These are phyloP conservation scores for Chlorodrepanis virens DNA, from an alignment of 2,113 vertebrate genomes.

Conservation along the genomic window DNA sequence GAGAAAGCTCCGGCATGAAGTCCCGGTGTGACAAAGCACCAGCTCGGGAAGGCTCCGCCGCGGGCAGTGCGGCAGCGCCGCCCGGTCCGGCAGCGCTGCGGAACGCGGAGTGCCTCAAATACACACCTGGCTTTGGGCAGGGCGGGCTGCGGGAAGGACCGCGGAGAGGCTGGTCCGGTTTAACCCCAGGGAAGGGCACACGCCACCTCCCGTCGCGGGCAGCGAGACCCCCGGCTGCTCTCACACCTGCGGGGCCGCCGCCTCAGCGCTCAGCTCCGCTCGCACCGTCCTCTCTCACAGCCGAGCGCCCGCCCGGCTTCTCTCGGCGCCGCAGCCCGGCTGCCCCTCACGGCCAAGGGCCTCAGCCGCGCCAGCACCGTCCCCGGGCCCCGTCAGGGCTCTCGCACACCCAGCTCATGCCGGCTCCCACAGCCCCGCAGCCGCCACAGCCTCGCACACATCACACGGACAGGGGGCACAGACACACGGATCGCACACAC, in stretches of 20 bases:
- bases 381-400: not conserved
- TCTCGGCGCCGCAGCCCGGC: not conserved
- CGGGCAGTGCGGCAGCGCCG: not conserved
- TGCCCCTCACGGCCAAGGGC: not conserved
- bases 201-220: not conserved
- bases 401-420: not conserved
- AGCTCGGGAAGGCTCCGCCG: not conserved
- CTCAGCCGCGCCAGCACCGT: not conserved
- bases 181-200: not conserved
- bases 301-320: not conserved
- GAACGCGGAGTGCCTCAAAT: fast-evolving
- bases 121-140: not conserved
- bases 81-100: not conserved
- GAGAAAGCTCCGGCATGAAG: not conserved
- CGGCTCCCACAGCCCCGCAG: not conserved
- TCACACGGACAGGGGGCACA: not conserved
- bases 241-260: not conserved
- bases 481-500: not conserved
- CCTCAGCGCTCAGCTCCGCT: not conserved
- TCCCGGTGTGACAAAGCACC: not conserved
- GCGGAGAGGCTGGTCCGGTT: not conserved
- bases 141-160: not conserved
- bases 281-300: not conserved
- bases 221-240: not conserved
- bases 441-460: not conserved